phyloP scores from a whole-genome alignment of 1,140 invertebrate genomes.

The Sarcophaga bullata region DNA sequence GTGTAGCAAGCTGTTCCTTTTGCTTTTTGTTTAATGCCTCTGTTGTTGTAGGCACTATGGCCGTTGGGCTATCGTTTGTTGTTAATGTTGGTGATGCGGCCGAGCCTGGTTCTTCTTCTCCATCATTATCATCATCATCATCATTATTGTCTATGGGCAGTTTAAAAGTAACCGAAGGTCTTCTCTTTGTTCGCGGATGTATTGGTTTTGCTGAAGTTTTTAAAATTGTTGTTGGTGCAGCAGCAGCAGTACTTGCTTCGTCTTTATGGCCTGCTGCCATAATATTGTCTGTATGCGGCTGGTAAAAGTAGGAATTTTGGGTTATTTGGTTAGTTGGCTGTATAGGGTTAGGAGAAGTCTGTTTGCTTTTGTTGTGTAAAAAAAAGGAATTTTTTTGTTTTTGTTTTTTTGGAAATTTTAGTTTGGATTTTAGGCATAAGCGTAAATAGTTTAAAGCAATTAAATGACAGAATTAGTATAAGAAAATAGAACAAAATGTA shows the following conservation, averaged over 20 bases:
- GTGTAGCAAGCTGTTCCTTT: neutral
- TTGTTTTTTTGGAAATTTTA: neutral
- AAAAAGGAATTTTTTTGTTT: neutral
- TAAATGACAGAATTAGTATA: neutral
- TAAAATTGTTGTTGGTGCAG: slow-evolving; percentile 1
- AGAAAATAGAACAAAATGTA: neutral
- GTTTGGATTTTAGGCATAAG: neutral
- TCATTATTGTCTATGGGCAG: neutral
- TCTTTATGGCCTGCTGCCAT: neutral
- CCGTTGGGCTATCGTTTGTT: neutral
- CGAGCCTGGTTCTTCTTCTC: neutral
- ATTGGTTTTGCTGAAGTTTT: neutral
- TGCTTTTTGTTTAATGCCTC: neutral
- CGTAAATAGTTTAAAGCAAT: neutral
- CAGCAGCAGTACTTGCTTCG: neutral
- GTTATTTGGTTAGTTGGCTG: slow-evolving; percentile 20
- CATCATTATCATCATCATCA: neutral
- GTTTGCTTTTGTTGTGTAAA: slow-evolving; percentile 27
- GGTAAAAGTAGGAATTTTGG: slow-evolving; percentile 33
- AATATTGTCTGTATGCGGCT: slow-evolving; percentile 12
- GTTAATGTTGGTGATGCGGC: neutral
- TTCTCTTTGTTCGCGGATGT: slow-evolving; percentile 1
- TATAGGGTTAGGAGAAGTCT: slow-evolving; percentile 33
- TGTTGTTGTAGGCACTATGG: neutral
- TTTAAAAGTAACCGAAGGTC: slow-evolving; percentile 18